These are phyloP conservation scores for Hylaea fasciaria DNA, from an alignment of 2,888 invertebrate species.

Conservation along the genomic window DNA sequence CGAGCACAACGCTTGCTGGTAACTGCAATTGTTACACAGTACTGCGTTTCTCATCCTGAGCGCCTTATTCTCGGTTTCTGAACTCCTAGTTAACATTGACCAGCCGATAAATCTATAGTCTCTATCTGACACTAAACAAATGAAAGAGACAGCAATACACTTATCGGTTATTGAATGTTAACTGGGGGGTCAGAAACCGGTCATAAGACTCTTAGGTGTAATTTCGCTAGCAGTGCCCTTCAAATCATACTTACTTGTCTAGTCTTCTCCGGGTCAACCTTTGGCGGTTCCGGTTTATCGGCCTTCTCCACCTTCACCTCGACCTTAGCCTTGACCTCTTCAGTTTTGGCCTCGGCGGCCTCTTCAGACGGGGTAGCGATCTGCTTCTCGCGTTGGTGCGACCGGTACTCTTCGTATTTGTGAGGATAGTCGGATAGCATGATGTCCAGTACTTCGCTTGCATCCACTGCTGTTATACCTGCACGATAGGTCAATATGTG, in stretches of 20 bases:
- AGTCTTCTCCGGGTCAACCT: constrained; percentile 73
- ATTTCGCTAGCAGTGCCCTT: no score
- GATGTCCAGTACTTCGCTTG: constrained; percentile 96
- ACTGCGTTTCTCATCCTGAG: no score
- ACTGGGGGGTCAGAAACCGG: no score
- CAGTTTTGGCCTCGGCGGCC: constrained; percentile 49
- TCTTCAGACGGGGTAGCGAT: constrained; percentile 49
- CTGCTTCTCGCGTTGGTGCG: constrained; percentile 86
- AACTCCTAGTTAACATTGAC: no score
- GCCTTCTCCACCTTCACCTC: constrained; percentile 64
- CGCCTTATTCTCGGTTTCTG: no score
- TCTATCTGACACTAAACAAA: no score
- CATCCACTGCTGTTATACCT: constrained; percentile 95
- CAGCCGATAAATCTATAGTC: no score
- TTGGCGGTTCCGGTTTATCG: constrained; percentile 69
- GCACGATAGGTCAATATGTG: neutral
- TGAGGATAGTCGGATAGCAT: constrained; percentile 98
- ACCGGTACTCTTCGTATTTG: constrained; percentile 96
- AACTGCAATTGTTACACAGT: no score
- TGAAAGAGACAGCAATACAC: no score
- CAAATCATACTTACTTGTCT: constrained; percentile 63
- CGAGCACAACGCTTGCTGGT: no score
- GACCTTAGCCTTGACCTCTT: constrained; percentile 60
- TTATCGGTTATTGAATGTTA: no score
- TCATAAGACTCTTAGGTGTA: no score